Percentiles rank a stretch among this genome's conserved stretches.
phyloP scores from a whole-genome alignment of 2,797 vertebrate genomes.

The Bradypodion ventrale region DNA sequence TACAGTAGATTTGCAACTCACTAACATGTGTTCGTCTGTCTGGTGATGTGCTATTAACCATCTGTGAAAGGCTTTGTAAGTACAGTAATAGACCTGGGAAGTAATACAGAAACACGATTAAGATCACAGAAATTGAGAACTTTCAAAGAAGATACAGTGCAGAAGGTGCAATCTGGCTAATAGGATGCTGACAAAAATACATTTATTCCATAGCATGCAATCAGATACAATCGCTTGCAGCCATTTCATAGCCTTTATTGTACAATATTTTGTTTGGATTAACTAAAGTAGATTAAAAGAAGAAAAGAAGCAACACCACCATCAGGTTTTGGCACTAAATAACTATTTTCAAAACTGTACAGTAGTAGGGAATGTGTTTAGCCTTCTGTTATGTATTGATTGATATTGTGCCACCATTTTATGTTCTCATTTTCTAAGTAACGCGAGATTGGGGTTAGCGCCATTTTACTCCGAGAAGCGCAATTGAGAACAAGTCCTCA shows the following conservation, averaged over 20 bases:
- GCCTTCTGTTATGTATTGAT: too few species aligned
- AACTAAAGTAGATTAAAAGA: conserved; percentile 30
- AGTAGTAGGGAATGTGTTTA: conserved; percentile 28
- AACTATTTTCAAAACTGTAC: conserved; percentile 19
- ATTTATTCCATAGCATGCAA: conserved; percentile 55
- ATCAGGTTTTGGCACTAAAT: conserved; percentile 1
- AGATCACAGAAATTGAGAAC: conserved; percentile 43
- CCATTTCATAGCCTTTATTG: conserved; percentile 49
- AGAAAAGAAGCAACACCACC: background rate
- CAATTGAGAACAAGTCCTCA: too few species aligned
- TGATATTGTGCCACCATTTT: too few species aligned
- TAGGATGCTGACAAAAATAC: conserved; percentile 48
- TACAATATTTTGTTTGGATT: conserved; percentile 54
- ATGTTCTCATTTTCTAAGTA: too few species aligned
- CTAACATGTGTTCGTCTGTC: background rate
- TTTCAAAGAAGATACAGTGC: conserved; percentile 49
- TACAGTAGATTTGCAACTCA: conserved; percentile 4
- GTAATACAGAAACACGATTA: conserved; percentile 9
- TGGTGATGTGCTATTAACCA: background rate
- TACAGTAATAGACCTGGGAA: conserved; percentile 32
- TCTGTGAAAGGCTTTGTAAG: background rate
- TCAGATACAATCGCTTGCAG: conserved; percentile 40
- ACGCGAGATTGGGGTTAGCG: too few species aligned
- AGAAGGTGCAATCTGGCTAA: conserved; percentile 41
- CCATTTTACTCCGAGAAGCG: too few species aligned